Evolutionary conservation across 2,113 vertebrate genomes (phyloP), one percentile per base, ranked within the genome.

Genomic region (Catharus minimus): DNA sequence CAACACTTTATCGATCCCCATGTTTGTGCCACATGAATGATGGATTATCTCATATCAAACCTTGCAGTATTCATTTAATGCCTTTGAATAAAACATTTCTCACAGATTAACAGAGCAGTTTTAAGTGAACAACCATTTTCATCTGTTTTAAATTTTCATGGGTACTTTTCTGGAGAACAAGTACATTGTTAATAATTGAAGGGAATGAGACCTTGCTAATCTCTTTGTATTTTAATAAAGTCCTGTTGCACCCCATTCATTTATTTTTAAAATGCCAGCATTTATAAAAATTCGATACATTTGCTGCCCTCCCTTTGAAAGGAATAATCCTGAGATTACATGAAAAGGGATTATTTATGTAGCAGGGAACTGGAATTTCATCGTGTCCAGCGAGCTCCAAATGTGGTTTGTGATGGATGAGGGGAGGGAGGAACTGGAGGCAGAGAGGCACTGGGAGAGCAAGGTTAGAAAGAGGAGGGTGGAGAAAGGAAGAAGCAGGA

Each of bases 21-120:
- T 84, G 90, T 91, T 87, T 75, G 88, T 91, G 83, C 92, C 94
- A 88, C 90, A 57, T 75, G 92, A 91, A 86, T 95, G 96, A 97
- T 58, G 62, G 92, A 95, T 95, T 96, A 90, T 93, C 33, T 60
- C 90, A 72, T 95, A 93, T 94, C 97, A 96, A 78, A 94, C 71
- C 86, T 88, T 53, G 33, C 81, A 52, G 80, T 44, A 56, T 91
- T 97, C 96, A 95, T 95, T 96, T 96, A 97, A 97, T 91, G 94
- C 95, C 84, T 66, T 49, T 97, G 96, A 98, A 98, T 98, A 97
- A 98, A 97, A 97, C 97, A 97, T 97, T 77, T 82, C 91, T 96
- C 96, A 93, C 96, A 96, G 97, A 97, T 97, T 95, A 97, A 97
- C 96, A 39, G 92, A 95, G 95, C 95, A 74, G 94, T 96, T 97